Base-by-base conservation (phyloP, 2,113 vertebrate species). In the Genyomyrus donnyi region DNA sequence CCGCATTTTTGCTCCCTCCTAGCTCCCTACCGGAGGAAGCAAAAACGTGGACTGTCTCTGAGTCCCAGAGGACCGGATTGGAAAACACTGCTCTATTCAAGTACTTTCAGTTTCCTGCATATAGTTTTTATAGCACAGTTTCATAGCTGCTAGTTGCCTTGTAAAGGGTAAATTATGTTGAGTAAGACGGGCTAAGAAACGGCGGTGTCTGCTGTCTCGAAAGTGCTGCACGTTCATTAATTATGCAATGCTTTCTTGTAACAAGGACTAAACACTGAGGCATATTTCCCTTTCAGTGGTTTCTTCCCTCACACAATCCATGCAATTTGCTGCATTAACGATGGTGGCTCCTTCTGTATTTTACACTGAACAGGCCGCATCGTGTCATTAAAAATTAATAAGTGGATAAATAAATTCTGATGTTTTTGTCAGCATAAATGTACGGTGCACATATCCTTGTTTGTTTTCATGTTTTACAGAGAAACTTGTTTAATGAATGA, bases 231-330 rank as follows among this genome's bases (percentile, higher is more conserved):
- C 27, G 5, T 52, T 87, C 49, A 87, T 52, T 87, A 87, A 87
- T 87, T 87, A 87, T 87, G 85, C 85, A 87, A 49, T 52, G 31
- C 45, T 52, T 87, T 85, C 35, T 90, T 85, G 83, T 90, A 90
- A 85, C 45, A n/a, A 86, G 83, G 80, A 66, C 86, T 58, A 27
- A 66, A 86, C 80, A 31, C n/a, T 13, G 42, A 62, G 52, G 39
- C 84, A 58, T 31, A 62, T 86, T 52, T 70, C 42, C 89, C 53
- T 39, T 90, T 86, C 58, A 49, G 35, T 46, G 62, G 83, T 62
- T 89, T 85, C 31, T 31, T 1, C 50, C 2, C 19, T 45, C 53
- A 88, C 31, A 66, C 8, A 31, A 45, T 21, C 58, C 7, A 24
- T 62, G 49, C 27, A 53, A 39, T 35, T 87, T 87, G 7, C 27